phyloP scores from a whole-genome alignment of 2,888 invertebrate species.

The Cataglyphis rosenhaueri region DNA sequence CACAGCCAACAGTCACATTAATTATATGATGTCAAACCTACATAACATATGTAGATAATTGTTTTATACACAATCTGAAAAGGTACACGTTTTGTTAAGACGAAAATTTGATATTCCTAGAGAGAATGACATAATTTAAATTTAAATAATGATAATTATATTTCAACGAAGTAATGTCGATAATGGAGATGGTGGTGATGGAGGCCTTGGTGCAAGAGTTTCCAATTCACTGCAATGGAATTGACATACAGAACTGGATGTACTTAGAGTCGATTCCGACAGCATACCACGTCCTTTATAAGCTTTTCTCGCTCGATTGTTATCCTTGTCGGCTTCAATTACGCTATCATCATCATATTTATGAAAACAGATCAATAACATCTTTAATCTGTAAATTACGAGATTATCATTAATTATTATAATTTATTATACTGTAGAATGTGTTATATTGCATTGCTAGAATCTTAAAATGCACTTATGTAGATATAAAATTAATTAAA shows the following conservation, averaged over 20 bases:
- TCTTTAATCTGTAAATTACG: conserved; percentile 67
- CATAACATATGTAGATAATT: conserved; percentile 43
- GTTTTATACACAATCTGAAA: conserved; percentile 47
- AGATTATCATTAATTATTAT: not conserved
- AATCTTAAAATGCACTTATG: not conserved
- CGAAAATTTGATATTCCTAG: conserved; percentile 24
- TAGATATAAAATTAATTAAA: not conserved
- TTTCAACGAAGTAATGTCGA: conserved; percentile 77
- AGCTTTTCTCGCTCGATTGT: conserved; percentile 70
- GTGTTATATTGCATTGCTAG: not conserved
- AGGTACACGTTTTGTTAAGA: conserved; percentile 60
- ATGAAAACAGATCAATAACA: conserved; percentile 72
- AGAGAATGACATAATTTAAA: conserved; percentile 14
- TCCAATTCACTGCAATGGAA: conserved; percentile 83
- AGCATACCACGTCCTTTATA: conserved; percentile 77
- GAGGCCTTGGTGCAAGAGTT: conserved; percentile 76
- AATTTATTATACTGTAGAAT: conserved; percentile 6
- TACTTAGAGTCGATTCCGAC: conserved; percentile 83
- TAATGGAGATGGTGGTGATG: conserved; percentile 74
- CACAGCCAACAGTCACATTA: conserved; percentile 73
- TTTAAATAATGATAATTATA: not conserved
- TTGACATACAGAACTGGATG: conserved; percentile 83
- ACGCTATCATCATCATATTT: conserved; percentile 70
- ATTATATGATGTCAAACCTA: conserved; percentile 62
- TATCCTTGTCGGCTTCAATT: conserved; percentile 70